Percentiles rank a stretch among this genome's conserved stretches.
Evolutionary conservation across 2,113 vertebrate genomes (phyloP).

Genomic region (Lepisosteus oculatus): DNA sequence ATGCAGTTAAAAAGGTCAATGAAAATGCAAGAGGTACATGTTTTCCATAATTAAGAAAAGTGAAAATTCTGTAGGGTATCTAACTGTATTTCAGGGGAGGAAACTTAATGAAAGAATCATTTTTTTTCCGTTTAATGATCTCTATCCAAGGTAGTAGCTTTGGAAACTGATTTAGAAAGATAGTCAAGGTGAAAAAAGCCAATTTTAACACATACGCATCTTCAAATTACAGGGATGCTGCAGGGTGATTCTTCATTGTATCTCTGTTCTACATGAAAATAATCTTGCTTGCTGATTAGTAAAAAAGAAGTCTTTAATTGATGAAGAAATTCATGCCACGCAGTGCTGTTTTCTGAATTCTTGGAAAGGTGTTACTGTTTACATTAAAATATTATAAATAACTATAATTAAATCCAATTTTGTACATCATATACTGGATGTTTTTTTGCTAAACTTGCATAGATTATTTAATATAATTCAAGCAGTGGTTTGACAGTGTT

Average conservation of each 20-base stretch:
- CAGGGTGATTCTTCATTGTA: neutral
- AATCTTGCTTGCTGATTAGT: neutral
- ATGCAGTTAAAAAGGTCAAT: no score
- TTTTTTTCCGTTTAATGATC: conserved; percentile 12
- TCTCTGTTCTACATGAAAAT: neutral
- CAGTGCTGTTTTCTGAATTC: no score
- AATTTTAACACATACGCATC: neutral
- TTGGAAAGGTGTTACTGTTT: no score
- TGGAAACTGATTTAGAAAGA: conserved; percentile 1
- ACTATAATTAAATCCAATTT: no score
- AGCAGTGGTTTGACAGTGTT: no score
- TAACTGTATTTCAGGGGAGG: neutral
- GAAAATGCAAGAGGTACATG: neutral
- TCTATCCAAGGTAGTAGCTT: neutral
- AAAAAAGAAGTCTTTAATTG: neutral
- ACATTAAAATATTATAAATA: no score
- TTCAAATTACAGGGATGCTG: neutral
- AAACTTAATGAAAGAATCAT: conserved; percentile 10
- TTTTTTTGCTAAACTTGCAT: no score
- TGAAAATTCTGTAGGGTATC: neutral
- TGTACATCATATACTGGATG: no score
- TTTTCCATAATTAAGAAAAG: conserved; percentile 8
- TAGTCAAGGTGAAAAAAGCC: conserved; percentile 3
- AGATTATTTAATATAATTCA: no score
- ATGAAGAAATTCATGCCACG: neutral